Evolutionary conservation across 1,140 invertebrate species (phyloP).

Genomic region (Leptinotarsa lineolata): DNA sequence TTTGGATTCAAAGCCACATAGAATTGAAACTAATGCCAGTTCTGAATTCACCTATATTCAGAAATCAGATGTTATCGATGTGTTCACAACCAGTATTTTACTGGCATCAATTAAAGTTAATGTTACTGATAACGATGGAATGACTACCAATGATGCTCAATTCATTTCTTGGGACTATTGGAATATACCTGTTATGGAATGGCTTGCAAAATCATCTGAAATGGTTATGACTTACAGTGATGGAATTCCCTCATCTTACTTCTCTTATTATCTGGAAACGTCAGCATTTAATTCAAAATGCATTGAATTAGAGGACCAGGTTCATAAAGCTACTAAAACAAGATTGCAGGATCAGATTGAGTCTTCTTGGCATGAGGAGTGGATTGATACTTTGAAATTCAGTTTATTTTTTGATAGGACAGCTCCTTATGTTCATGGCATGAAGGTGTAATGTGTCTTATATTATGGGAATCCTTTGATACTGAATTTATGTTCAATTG

Average conservation of each 20-base stretch:
- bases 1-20: neutral
- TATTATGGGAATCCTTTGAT: no score
- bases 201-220: constrained; percentile 56
- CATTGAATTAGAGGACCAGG: constrained; percentile 48
- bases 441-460: constrained; percentile 29
- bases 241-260: constrained; percentile 28
- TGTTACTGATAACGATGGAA: neutral
- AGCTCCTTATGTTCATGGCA: constrained; percentile 32
- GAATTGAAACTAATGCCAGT: constrained; percentile 14
- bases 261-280: constrained; percentile 43
- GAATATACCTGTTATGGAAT: constrained; percentile 57
- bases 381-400: constrained; percentile 50
- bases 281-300: constrained; percentile 40
- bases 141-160: constrained; percentile 27
- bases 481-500: no score
- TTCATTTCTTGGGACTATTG: constrained; percentile 58
- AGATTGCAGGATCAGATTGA: constrained; percentile 54
- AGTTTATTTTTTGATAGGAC: constrained; percentile 27
- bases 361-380: constrained; percentile 54
- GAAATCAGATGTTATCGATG: constrained; percentile 40
- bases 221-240: constrained; percentile 32
- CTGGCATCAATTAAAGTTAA: constrained; percentile 48
- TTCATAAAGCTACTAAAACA: constrained; percentile 51
- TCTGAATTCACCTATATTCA: neutral
- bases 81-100: constrained; percentile 51